Evolutionary conservation across 1,140 invertebrate species (phyloP).

Genomic region (Drosophila pruinosa): DNA sequence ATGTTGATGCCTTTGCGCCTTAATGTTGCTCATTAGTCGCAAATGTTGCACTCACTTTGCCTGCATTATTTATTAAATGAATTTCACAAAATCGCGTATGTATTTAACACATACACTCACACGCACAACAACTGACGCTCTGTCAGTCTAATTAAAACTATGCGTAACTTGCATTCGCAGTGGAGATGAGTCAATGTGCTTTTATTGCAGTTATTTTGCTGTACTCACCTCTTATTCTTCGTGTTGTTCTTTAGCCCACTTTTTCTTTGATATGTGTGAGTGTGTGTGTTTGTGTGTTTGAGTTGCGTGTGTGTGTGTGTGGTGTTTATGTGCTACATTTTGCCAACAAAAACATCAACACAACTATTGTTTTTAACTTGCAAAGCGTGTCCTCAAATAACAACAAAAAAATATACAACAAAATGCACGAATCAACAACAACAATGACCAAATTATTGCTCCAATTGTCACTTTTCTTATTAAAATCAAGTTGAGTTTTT

Average conservation of each 20-base stretch:
- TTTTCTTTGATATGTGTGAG: slow-evolving; percentile 40
- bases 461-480: slow-evolving; percentile 2
- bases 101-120: too few relatives aligned
- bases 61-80: slow-evolving; percentile 20
- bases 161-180: not conserved
- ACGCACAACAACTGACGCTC: too few relatives aligned
- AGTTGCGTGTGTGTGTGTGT: not conserved
- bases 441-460: slow-evolving; percentile 6
- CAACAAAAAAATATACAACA: slow-evolving; percentile 22
- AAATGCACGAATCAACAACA: slow-evolving; percentile 11
- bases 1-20: slow-evolving; percentile 31
- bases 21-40: slow-evolving; percentile 38
- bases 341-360: slow-evolving; percentile 17
- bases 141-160: slow-evolving; percentile 2
- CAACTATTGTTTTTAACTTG: not conserved
- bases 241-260: slow-evolving; percentile 41
- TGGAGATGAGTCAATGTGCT: slow-evolving; percentile 1
- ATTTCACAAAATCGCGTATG: slow-evolving; percentile 35
- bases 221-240: slow-evolving; percentile 32
- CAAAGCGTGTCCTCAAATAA: not conserved
- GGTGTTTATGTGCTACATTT: slow-evolving; percentile 11
- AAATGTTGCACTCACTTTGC: not conserved
- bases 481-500: not conserved
- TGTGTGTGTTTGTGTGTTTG: slow-evolving; percentile 11
- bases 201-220: slow-evolving; percentile 6